Conservation (phyloP, 2,888 invertebrate genomes). For the Standfussiana lucernea region DNA sequence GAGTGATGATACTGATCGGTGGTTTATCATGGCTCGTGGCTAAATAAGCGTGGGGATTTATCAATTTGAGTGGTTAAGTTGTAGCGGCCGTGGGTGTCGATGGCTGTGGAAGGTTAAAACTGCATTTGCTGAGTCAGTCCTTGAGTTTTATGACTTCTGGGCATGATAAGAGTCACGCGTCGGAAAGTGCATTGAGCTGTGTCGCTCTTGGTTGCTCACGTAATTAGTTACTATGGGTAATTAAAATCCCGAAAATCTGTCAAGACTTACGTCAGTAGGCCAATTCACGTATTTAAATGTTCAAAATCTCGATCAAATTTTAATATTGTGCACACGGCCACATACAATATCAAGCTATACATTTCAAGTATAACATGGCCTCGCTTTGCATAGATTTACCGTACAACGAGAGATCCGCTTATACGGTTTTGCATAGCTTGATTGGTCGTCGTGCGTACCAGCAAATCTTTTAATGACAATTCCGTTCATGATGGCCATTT, state of each 20-base stretch:
- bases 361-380: no score
- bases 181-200: not conserved
- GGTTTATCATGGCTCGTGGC: not conserved
- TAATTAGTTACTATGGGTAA: not conserved
- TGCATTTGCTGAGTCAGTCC: not conserved
- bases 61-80: not conserved
- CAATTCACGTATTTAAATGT: not conserved
- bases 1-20: constrained; percentile 8
- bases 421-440: no score
- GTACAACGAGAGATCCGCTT: no score
- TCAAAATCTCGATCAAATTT: not conserved
- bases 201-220: not conserved
- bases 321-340: no score
- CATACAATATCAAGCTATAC: no score
- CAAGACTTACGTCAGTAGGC: not conserved
- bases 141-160: not conserved
- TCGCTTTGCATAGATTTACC: no score
- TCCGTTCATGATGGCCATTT: not conserved
- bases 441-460: no score
- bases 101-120: not conserved
- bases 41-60: constrained; percentile 3
- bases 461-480: not conserved
- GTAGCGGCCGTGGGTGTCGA: not conserved
- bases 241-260: not conserved
- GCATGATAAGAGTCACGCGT: not conserved